Evolutionary conservation across 2,888 invertebrate species (phyloP), one percentile per base, ranked within the genome.

Genomic region (Zygaena filipendulae): DNA sequence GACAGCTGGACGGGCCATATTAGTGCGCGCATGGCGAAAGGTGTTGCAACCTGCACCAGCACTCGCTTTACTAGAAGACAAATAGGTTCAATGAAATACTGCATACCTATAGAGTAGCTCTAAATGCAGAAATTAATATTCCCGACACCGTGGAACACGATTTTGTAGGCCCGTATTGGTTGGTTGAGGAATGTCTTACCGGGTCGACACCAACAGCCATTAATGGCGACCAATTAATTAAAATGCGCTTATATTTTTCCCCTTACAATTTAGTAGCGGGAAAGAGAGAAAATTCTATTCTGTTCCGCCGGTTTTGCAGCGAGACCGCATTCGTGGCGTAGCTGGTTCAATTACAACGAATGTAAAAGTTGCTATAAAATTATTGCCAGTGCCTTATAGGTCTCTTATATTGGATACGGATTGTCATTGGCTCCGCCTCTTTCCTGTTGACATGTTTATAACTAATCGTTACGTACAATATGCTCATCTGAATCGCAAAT

Each of bases 181-280:
- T n/a, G n/a, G n/a, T n/a, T n/a, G n/a, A n/a, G n/a, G n/a, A n/a
- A n/a, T n/a, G n/a, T n/a, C n/a, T n/a, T n/a, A n/a, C n/a, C n/a
- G n/a, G n/a, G n/a, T n/a, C n/a, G n/a, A n/a, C n/a, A n/a, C n/a
- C n/a, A n/a, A n/a, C n/a, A n/a, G n/a, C n/a, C n/a, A n/a, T n/a
- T n/a, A 33, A 40, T 42, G 38, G 42, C 45, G 43, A 46, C 46
- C 43, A 63, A 69, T 68, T 64, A 68, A 70, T 71, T 62, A 66
- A 70, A 62, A 51, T 49, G 45, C 47, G 59, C 61, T 51, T 47
- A 47, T 41, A 52, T 61, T 66, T 66, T 71, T 69, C 59, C 46
- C 41, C 43, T 46, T 58, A 59, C 47, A 45, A 25, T 39, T 51
- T 47, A 45, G 36, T 34, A 36, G 39, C 44, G 47, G 52, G 61